Conservation (phyloP, 2,888 invertebrate species). For the Epirrhoe alternata region DNA sequence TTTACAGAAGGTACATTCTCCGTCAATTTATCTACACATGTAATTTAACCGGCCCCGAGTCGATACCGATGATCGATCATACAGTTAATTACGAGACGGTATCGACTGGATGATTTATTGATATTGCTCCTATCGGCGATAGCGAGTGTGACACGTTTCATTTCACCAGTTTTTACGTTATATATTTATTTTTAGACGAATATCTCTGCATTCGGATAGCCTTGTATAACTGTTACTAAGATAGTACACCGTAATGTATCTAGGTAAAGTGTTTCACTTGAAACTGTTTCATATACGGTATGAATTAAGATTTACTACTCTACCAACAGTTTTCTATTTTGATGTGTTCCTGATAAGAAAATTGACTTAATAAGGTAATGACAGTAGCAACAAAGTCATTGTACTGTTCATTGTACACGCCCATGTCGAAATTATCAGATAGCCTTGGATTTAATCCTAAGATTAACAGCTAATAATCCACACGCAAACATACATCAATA, state of each 20-base stretch:
- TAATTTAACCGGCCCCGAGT: constrained; percentile 8
- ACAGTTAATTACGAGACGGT: constrained; percentile 72
- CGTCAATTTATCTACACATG: constrained; percentile 16
- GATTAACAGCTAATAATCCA: constrained; percentile 59
- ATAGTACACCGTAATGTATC: not conserved
- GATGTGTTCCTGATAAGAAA: not conserved
- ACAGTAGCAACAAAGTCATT: not conserved
- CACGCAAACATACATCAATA: constrained; percentile 49
- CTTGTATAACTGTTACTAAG: not conserved
- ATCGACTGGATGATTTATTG: constrained; percentile 79
- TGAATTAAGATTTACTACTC: not conserved
- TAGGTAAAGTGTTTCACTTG: too few species aligned
- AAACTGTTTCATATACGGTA: too few species aligned
- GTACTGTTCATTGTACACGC: constrained; percentile 3
- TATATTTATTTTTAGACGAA: constrained; percentile 17
- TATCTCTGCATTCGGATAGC: not conserved
- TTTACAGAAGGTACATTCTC: constrained; percentile 1
- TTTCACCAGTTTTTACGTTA: constrained; percentile 31
- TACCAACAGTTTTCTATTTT: not conserved
- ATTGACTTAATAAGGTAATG: not conserved
- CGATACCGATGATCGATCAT: constrained; percentile 73
- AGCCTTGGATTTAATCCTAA: constrained; percentile 49
- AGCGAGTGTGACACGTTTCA: constrained; percentile 42
- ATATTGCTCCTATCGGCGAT: constrained; percentile 71
- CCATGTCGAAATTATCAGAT: constrained; percentile 40